Conservation (phyloP, 1,140 invertebrate genomes). For the Babylonia areolata region DNA sequence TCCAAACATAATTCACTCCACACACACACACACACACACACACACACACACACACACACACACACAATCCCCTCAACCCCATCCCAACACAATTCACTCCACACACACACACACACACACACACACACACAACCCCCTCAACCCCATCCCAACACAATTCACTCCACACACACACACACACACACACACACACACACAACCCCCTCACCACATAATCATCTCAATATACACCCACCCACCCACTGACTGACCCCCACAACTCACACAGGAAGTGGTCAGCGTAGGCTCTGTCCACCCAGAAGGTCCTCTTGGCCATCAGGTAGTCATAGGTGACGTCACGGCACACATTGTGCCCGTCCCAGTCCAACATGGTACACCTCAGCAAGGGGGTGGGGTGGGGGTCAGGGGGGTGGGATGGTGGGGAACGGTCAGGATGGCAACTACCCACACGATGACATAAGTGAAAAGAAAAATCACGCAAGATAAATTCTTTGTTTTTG, state of each 20-base stretch:
- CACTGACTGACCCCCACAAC: background rate
- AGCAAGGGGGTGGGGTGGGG: background rate
- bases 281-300: slow-evolving; percentile 25
- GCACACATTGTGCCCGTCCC: background rate
- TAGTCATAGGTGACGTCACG: background rate
- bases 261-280: slow-evolving; percentile 32
- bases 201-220: background rate
- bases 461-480: no score
- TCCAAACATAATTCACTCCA: background rate
- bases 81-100: no score
- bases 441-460: no score
- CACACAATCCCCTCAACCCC: background rate
- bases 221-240: background rate
- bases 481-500: no score
- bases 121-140: background rate
- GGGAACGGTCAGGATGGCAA: no score
- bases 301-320: slow-evolving; percentile 18
- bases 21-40: background rate
- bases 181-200: background rate
- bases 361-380: slow-evolving; percentile 18
- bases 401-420: background rate
- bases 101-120: background rate
- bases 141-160: background rate
- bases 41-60: background rate
- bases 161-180: background rate